phyloP scores from a whole-genome alignment of 2,113 vertebrate species.

The Melanotaenia duboulayi region DNA sequence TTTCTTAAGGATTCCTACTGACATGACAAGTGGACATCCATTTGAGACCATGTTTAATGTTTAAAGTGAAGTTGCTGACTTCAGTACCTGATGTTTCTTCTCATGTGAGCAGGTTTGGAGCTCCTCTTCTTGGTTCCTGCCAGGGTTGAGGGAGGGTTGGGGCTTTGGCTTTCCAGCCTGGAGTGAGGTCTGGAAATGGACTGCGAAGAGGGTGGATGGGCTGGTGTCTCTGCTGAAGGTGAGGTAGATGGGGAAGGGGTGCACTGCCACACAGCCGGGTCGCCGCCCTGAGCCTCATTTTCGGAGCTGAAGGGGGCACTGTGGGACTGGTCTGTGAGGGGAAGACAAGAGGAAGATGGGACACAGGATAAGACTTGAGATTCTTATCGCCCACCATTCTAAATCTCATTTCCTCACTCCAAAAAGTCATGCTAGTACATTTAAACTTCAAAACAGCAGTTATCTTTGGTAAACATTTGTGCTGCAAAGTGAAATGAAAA shows the following conservation, averaged over 20 bases:
- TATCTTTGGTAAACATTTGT: not conserved
- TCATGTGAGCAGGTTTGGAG: slow-evolving; percentile 92
- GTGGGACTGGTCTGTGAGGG: slow-evolving; percentile 88
- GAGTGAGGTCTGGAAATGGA: slow-evolving; percentile 73
- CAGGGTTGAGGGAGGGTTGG: slow-evolving; percentile 80
- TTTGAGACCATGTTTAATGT: not conserved
- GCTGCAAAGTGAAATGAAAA: too few relatives aligned
- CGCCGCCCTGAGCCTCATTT: slow-evolving; percentile 83
- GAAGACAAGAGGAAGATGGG: not conserved
- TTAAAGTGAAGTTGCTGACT: accelerated
- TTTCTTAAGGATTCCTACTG: too few relatives aligned
- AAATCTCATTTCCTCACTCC: not conserved
- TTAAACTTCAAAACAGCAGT: not conserved
- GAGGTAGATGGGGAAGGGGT: slow-evolving; percentile 94
- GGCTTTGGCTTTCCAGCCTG: slow-evolving; percentile 86
- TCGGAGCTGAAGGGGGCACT: slow-evolving; percentile 86
- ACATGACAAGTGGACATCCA: not conserved
- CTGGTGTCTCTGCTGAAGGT: slow-evolving; percentile 87
- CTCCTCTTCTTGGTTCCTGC: slow-evolving; percentile 88
- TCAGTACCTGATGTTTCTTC: slow-evolving; percentile 93
- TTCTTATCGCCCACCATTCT: not conserved
- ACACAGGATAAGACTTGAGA: not conserved
- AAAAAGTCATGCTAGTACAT: not conserved
- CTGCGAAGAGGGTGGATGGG: slow-evolving; percentile 66
- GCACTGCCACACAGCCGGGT: slow-evolving; percentile 88